Evolutionary conservation across 2,113 vertebrate species (phyloP).

Genomic region (Bombycilla garrulus): DNA sequence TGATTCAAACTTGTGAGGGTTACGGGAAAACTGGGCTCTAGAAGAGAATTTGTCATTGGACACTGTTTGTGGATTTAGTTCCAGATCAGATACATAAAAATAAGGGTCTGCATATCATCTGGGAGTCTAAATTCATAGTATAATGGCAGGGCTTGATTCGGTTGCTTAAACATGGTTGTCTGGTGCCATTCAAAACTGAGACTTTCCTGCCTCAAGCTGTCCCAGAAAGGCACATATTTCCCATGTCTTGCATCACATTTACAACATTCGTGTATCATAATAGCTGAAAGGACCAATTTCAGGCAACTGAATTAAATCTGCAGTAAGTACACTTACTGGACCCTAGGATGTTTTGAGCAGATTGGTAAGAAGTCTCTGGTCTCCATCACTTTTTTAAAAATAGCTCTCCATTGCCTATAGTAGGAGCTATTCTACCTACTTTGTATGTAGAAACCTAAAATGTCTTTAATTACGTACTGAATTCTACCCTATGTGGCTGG

Average conservation of each 20-base stretch:
- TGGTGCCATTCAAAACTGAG: not conserved
- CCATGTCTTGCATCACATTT: not conserved
- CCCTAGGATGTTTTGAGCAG: not conserved
- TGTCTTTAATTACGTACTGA: not conserved
- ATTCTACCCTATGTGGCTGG: not conserved
- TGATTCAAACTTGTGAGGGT: not conserved
- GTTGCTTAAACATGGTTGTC: not conserved
- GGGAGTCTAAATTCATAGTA: not conserved
- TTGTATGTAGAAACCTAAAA: not conserved
- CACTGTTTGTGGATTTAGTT: not conserved
- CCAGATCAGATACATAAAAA: not conserved
- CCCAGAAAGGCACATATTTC: not conserved
- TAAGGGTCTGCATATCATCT: not conserved
- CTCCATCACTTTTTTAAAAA: not conserved
- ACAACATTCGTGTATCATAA: not conserved
- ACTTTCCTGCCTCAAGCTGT: not conserved
- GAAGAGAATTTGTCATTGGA: not conserved
- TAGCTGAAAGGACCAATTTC: not conserved
- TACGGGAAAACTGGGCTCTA: not conserved
- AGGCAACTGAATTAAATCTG: not conserved
- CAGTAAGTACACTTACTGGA: not conserved
- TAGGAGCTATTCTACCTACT: not conserved
- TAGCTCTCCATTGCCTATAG: not conserved
- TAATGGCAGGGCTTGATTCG: not conserved
- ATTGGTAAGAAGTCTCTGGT: rapidly evolving